Evolutionary conservation across 2,888 invertebrate genomes (phyloP), one percentile per base, ranked within the genome.

Genomic region (Lissonota sp.): DNA sequence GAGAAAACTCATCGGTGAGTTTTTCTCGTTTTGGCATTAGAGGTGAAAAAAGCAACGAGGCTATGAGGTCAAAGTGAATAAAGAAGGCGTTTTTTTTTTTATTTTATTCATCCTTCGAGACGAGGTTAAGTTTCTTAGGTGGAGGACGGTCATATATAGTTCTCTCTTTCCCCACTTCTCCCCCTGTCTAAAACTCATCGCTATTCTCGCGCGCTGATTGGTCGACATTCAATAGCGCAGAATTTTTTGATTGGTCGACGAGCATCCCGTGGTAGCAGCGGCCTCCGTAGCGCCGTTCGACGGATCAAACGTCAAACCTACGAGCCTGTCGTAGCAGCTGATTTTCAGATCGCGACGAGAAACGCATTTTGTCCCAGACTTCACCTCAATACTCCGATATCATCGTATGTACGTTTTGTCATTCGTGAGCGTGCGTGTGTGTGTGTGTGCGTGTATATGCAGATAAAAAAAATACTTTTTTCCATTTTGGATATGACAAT

Each of bases 291-390:
- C 77, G 83, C 86, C 84, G 84, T 86, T 84, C 84, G 83, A 84
- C 87, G 87, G 84, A 88, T 69, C 60, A 67, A n/a, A 64, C 84
- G 84, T 87, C 84, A 78, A 80, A 71, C 12, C 8, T 87, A 80
- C 74, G 53, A n/a, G 84, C 85, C 85, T 88, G 85, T 88, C 57
- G 85, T 86, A 89, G 89, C 88, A 89, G 88, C 88, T 89, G 89
- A 88, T 86, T 86, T 87, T 84, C 75, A 49, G 67, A 42, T 60
- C 53, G 26, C 62, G 58, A 16, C 14, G 46, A 55, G 49, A 69
- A 70, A 67, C 66, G 53, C 49, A 55, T 46, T 26, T 26, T 26
- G 26, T n/a, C n/a, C 26, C 26, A 26, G 26, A 3, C 26, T 26
- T 26, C 26, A 26, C 49, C 26, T 44, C 55, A 14, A 14, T 58